These are phyloP conservation scores for Pyralis farinalis DNA, from an alignment of 2,888 invertebrate species.

Conservation along the genomic window DNA sequence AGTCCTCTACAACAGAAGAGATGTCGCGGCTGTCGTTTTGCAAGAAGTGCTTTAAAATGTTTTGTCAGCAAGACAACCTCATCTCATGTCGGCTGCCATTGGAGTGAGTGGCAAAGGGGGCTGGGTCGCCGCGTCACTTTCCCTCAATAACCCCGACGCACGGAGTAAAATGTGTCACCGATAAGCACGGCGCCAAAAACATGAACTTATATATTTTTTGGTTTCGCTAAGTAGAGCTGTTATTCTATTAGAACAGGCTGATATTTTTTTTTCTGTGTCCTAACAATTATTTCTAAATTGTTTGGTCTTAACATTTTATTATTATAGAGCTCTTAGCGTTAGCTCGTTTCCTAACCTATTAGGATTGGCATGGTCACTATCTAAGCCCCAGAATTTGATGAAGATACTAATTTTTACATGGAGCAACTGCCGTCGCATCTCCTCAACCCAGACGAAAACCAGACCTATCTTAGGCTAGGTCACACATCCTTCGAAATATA, in stretches of 20 bases:
- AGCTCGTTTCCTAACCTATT: too few relatives aligned
- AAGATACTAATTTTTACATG: too few relatives aligned
- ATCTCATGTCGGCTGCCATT: conserved; percentile 15
- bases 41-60: conserved; percentile 20
- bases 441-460: too few relatives aligned
- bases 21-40: conserved; percentile 11
- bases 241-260: not conserved
- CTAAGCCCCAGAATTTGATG: too few relatives aligned
- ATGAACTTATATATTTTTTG: conserved; percentile 33
- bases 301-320: too few relatives aligned
- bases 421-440: too few relatives aligned
- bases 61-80: conserved; percentile 39
- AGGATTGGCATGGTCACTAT: too few relatives aligned
- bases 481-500: too few relatives aligned
- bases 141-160: conserved; percentile 35
- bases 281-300: too few relatives aligned
- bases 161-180: conserved; percentile 48
- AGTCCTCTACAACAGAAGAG: conserved; percentile 14
- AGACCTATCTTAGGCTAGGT: too few relatives aligned
- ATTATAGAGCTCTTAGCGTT: too few relatives aligned
- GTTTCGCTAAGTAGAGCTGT: conserved; percentile 7
- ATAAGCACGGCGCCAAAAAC: conserved; percentile 46
- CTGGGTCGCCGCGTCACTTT: conserved; percentile 36
- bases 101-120: conserved; percentile 20
- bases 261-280: too few relatives aligned